Evolutionary conservation across 2,888 invertebrate genomes (phyloP).

Genomic region (Drosophila gaucha): DNA sequence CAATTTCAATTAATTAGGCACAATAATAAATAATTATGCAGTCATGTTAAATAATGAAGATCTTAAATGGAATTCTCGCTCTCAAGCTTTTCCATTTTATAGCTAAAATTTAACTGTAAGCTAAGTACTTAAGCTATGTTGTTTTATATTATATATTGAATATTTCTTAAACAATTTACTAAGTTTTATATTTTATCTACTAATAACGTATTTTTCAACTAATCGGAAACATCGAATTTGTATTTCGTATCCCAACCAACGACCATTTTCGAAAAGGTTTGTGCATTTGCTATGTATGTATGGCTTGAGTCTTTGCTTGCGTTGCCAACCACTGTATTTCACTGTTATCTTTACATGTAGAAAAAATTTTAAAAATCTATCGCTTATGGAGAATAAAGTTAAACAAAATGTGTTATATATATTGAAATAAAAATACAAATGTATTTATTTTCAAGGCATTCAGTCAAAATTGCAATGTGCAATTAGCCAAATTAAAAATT

Average conservation of each 20-base stretch:
- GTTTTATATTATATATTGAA: neutral
- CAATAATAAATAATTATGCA: neutral
- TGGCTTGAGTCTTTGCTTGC: conserved; percentile 19
- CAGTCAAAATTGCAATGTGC: too few relatives aligned
- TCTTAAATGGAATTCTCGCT: neutral
- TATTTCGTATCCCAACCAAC: neutral
- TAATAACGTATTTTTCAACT: too few relatives aligned
- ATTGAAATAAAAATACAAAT: too few relatives aligned
- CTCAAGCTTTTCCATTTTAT: neutral
- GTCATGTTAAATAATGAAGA: neutral
- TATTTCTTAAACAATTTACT: too few relatives aligned
- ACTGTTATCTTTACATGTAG: neutral
- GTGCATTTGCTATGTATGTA: neutral
- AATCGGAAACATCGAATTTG: neutral
- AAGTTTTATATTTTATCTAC: too few relatives aligned
- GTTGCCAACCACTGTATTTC: conserved; percentile 22
- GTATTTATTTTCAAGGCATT: too few relatives aligned
- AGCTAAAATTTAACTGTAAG: too few relatives aligned
- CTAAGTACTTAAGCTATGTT: too few relatives aligned
- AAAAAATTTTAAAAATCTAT: neutral
- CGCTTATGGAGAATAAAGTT: too few relatives aligned
- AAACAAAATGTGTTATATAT: too few relatives aligned
- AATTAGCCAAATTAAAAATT: too few relatives aligned
- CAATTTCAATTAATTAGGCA: neutral
- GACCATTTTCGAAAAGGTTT: neutral